Percentiles rank a stretch among this genome's conserved stretches.
Evolutionary conservation across 2,113 vertebrate genomes (phyloP).

Genomic region (Microtus montanus): DNA sequence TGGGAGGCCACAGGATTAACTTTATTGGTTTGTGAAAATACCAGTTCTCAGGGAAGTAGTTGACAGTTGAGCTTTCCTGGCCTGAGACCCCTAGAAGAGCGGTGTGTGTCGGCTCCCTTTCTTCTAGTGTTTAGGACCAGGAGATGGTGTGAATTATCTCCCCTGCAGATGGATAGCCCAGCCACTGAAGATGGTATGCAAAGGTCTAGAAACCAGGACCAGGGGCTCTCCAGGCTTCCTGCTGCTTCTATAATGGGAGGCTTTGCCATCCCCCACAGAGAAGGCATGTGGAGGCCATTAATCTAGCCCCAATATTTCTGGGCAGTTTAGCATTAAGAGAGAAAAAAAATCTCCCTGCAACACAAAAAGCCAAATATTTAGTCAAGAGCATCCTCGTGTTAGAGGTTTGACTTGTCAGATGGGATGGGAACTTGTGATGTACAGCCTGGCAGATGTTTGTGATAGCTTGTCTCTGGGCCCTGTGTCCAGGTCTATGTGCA

Average conservation of each 20-base stretch:
- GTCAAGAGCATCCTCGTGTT: background rate
- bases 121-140: background rate
- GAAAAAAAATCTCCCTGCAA: background rate
- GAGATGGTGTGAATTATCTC: constrained; percentile 42
- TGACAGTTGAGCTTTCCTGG: background rate
- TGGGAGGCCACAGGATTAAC: background rate
- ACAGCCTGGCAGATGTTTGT: rapidly evolving
- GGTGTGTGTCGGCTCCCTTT: background rate
- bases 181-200: constrained; percentile 12
- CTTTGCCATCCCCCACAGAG: constrained; percentile 23
- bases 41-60: constrained; percentile 7
- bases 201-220: background rate
- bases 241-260: background rate
- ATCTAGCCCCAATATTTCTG: constrained; percentile 63
- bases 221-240: background rate
- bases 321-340: background rate
- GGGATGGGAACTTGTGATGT: background rate
- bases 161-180: constrained; percentile 43
- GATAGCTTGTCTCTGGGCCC: rapidly evolving
- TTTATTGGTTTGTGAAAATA: constrained; percentile 54
- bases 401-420: background rate
- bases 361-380: background rate
- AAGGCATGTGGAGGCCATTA: constrained; percentile 56
- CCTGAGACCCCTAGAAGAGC: background rate
- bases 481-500: rapidly evolving